Conservation (phyloP, 1,140 invertebrate genomes). For the Akabosia matsudoensis region DNA sequence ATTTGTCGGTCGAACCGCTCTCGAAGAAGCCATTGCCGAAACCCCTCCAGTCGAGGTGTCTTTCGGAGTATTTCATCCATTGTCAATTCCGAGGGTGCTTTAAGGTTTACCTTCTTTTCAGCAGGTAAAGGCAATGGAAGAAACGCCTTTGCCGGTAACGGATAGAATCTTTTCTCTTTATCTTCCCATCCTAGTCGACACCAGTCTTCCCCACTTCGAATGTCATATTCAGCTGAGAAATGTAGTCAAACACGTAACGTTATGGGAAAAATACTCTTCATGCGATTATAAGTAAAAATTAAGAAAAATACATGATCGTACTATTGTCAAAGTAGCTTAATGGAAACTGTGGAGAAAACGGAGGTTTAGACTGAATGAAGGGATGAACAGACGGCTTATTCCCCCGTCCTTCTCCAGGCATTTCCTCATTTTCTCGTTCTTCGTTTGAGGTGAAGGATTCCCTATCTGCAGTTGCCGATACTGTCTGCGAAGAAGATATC, state of each 20-base stretch:
- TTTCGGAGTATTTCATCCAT: constrained; percentile 23
- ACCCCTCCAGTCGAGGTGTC: constrained; percentile 20
- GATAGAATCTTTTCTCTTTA: constrained; percentile 17
- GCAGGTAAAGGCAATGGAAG: constrained; percentile 16
- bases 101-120: background rate
- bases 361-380: constrained; percentile 28
- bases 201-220: constrained; percentile 32
- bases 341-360: constrained; percentile 37
- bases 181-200: constrained; percentile 31
- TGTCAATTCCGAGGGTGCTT: constrained; percentile 31
- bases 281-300: too few relatives aligned
- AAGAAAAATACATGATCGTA: too few relatives aligned
- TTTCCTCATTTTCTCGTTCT: constrained; percentile 2
- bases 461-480: background rate
- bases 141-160: constrained; percentile 42
- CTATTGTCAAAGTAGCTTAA: constrained; percentile 41
- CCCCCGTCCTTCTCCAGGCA: background rate
- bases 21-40: constrained; percentile 26
- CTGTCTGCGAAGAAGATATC: background rate
- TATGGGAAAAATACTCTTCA: too few relatives aligned
- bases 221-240: constrained; percentile 28
- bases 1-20: constrained; percentile 10
- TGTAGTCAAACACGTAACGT: too few relatives aligned
- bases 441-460: too few relatives aligned
- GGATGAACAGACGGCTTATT: constrained; percentile 31